phyloP scores from a whole-genome alignment of 2,888 invertebrate species.

The Strigamia maritima region DNA sequence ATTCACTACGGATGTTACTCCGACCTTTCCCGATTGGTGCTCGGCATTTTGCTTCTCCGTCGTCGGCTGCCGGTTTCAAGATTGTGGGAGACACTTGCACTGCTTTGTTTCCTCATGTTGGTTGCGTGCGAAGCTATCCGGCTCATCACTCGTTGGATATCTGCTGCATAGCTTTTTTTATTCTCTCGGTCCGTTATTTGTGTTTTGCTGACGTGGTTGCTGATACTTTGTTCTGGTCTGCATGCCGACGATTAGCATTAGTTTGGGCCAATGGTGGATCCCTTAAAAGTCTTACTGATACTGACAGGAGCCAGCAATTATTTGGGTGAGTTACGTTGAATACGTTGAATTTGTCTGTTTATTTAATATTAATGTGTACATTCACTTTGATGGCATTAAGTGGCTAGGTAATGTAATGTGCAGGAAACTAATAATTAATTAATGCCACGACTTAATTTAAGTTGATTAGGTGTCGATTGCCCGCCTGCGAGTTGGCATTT shows the following conservation, averaged over 20 bases:
- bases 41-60: constrained; percentile 9
- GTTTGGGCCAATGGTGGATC: constrained; percentile 43
- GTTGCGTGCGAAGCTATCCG: not conserved
- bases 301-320: constrained; percentile 43
- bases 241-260: constrained; percentile 22
- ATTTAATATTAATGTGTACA: not conserved
- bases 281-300: constrained; percentile 42
- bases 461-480: constrained; percentile 14
- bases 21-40: constrained; percentile 21
- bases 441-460: not conserved
- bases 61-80: constrained; percentile 23
- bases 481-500: not conserved
- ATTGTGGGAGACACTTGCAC: constrained; percentile 1
- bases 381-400: not conserved
- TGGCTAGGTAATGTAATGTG: not conserved
- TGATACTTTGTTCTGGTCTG: constrained; percentile 6
- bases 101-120: constrained; percentile 23
- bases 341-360: not conserved
- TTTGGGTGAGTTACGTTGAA: constrained; percentile 42
- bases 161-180: not conserved
- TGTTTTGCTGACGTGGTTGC: constrained; percentile 29
- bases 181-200: not conserved
- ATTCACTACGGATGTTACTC: constrained; percentile 16
- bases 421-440: not conserved
- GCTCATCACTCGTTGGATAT: not conserved